phyloP scores from a whole-genome alignment of 2,888 invertebrate genomes.

The Oligia fasciuncula region DNA sequence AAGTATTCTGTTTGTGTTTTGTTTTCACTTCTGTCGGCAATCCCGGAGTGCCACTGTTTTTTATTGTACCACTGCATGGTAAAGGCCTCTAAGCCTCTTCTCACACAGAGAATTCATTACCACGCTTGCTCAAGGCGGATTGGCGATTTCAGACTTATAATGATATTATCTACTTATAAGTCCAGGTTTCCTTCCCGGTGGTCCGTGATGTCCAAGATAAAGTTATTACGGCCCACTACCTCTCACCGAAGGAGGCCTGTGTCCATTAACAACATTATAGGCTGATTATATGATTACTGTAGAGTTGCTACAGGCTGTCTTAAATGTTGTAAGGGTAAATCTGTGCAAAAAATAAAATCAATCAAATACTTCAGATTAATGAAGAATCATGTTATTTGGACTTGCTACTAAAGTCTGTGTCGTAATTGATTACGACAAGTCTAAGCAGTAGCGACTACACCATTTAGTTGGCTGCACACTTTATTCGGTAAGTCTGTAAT shows the following conservation, averaged over 20 bases:
- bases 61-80: background rate
- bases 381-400: background rate
- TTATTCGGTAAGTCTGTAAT: constrained; percentile 41
- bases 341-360: background rate
- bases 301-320: background rate
- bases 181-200: background rate
- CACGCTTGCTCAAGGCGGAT: background rate
- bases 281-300: background rate
- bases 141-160: background rate
- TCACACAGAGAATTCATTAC: background rate
- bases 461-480: constrained; percentile 36
- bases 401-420: constrained; percentile 3
- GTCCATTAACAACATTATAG: no score
- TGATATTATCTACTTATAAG: background rate
- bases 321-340: background rate
- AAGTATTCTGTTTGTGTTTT: no score
- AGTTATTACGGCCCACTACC: no score
- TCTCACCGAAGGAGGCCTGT: no score
- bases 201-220: background rate
- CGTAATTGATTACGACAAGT: constrained; percentile 42
- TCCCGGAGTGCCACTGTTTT: no score
- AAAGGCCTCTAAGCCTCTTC: background rate
- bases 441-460: constrained; percentile 16
- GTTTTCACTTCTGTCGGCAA: no score
- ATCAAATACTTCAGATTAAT: background rate